Evolutionary conservation across 2,888 invertebrate genomes (phyloP), one percentile per base, ranked within the genome.

Genomic region (Cordilura impudica): DNA sequence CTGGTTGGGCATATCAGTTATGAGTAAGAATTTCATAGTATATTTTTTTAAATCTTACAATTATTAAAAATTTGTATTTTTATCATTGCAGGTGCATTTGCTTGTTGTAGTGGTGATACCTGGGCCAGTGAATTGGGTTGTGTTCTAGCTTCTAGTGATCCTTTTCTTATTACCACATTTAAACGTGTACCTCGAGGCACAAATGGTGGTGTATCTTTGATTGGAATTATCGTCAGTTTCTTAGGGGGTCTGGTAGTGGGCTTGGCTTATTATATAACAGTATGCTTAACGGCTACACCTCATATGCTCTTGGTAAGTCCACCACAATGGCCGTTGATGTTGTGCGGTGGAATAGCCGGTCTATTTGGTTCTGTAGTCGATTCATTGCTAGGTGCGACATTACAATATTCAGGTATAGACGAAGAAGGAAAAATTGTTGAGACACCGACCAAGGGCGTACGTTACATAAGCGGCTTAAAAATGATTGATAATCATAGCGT

Each of bases 101-200:
- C 96, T 12, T 95, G 95, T 85, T 94, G 94, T 83, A 95, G 95
- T 87, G 97, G 97, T 0, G 97, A 97, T 86, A 97, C 97, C 0
- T 96, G 96, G 95, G 95, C 97, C 56, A 97, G 96, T 39, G 97
- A 97, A 90, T 88, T 97, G 16, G 97, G 96, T 1, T 92, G 94
- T 31, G 97, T 95, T 0, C 87, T 95, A 18, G 92, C 94, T 5
- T 90, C 89, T 23, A 89, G 92, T 0, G 92, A 95, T 79, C 96
- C 97, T 4, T 91, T 93, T 81, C 92, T 97, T 4, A 93, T 97
- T 29, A 96, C 96, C 8, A 92, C 93, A 16, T 91, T 94, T 81
- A 91, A 92, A 82, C 92, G 90, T 84, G 97, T 97, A 1, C 97
- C 97, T 1, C 93, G 92, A 90, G 97, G 97, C 47, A 97, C 97